Base-by-base conservation (phyloP, 1,140 invertebrate genomes). In the Apis florea region DNA sequence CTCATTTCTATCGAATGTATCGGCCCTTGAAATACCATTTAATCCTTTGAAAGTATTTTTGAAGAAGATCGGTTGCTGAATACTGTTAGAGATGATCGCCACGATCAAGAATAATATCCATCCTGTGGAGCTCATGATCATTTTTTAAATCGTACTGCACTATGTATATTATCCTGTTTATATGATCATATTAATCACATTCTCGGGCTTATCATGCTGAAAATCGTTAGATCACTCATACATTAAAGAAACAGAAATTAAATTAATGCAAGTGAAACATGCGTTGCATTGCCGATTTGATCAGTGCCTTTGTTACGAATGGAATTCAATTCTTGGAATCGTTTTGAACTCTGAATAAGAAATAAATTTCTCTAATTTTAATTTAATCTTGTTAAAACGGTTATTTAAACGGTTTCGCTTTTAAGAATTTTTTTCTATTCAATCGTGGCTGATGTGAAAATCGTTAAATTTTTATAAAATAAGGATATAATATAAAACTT, bases 21-120 rank as follows among this genome's bases (percentile, higher is more conserved):
- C 53, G n/a, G 13, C n/a, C 26, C 49, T 79, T 1, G 83, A 58
- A 13, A 63, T 5, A 6, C 90, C 84, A 0, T 63, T 82, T 1
- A 92, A 53, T 9, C 90, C 91, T 61, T 92, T 92, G 68, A 86
- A 91, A 53, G 78, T 88, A 47, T 53, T 90, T 66, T 64, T 88
- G 68, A 67, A 88, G 54, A 91, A 86, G 11, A 84, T 72, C 11
- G 92, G 89, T 51, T 90, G 81, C 47, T 90, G 89, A 26, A 49
- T 13, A 31, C 85, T 89, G 1, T 24, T 53, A 9, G 59, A 59
- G 51, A 83, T 88, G n/a, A 77, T 81, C 61, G 72, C 49, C 26
- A 82, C 66, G 21, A 90, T 19, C 40, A 90, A 47, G 13, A 89
- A 66, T 47, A 88, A 15, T 53, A 40, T 71, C 67, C 53, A 67